Evolutionary conservation across 2,797 vertebrate species (phyloP), one percentile per base, ranked within the genome.

Genomic region (Thamnophis elegans): DNA sequence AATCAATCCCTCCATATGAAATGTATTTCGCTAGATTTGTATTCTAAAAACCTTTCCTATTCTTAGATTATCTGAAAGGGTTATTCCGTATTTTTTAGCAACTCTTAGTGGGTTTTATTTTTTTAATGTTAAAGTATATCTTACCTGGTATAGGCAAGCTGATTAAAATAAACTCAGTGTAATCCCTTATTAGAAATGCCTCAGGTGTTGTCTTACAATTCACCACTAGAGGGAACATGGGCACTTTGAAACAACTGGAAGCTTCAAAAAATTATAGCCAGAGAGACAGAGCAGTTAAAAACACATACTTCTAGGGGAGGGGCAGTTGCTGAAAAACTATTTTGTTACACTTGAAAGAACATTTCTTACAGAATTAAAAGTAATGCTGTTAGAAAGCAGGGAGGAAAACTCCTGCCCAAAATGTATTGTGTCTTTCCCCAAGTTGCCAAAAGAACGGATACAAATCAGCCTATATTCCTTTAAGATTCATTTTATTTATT

Each of bases 211-310:
- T 87, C 16, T 94, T 86, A 53, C 25, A 78, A 92, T 78, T 94
- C 28, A 95, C 98, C 98, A 98, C 98, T 97, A 97, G 97, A 98
- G 98, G 98, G 98, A 97, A 98, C 98, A 97, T 95, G 98, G 97
- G 98, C 96, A 97, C 98, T 98, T 98, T 97, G 95, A 94, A 97
- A 97, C 91, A 65, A 93, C 92, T 96, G 89, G 5, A 14, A 87
- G 91, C 20, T n/a, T 73, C 85, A 56, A 91, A 68, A 94, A 47
- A 82, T 82, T 82, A 25, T 11, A 82, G 22, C 20, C 22, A 47
- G 22, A 82, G 78, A 73, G 1, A 73, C 2, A 11, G 73, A 25
- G 22, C 78, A 82, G 78, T 47, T 47, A 47, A 82, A 96, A 94
- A 89, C 16, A 56, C 1, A 11, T 92, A 62, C 6, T 47, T 22